Base-by-base conservation (phyloP, 2,797 vertebrate species). In the Aplochiton taeniatus region DNA sequence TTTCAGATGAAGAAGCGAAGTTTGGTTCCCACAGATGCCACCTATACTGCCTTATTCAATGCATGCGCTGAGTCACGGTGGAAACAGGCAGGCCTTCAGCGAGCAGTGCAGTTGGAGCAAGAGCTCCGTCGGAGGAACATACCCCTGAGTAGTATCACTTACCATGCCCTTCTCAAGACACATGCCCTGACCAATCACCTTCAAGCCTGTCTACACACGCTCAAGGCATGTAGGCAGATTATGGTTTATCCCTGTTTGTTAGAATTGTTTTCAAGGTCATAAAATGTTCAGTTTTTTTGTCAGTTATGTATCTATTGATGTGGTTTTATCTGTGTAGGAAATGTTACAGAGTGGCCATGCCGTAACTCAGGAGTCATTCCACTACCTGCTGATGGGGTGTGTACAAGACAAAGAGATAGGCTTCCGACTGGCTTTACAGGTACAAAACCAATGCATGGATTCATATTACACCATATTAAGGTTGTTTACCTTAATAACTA, bases 11-110 rank as follows among this genome's bases (percentile, higher is more conserved):
- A 99, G 72, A 99, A 99, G 69, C 88, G 95, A 72, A 93, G 85
- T 43, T 83, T 98, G 1, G 66, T 73, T 1, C 91, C 95, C 0
- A 86, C 88, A 0, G 94, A 93, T 0, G 93, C 96, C 12, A 97
- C 96, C 0, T 99, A 97, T 77, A 99, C 97, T 0, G 95, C 96
- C 0, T 88, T 99, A 72, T 98, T 99, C 87, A 99, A 99, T 0
- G 95, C 95, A 70, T 99, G 98, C 2, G 94, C 97, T 0, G 91
- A 97, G 80, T 93, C 95, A 0, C 94, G 93, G 0, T 94, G 90
- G 82, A 96, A 94, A 54, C 88, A 92, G 17, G 90, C 91, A 0
- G 97, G 94, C 0, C 90, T 98, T 46, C 91, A 95, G 72, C 91
- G 91, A 0, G 96, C 96, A 0, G 66, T 96, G 74, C 93, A 92